Evolutionary conservation across 2,113 vertebrate genomes (phyloP), one percentile per base, ranked within the genome.

Genomic region (Xenopus laevis): DNA sequence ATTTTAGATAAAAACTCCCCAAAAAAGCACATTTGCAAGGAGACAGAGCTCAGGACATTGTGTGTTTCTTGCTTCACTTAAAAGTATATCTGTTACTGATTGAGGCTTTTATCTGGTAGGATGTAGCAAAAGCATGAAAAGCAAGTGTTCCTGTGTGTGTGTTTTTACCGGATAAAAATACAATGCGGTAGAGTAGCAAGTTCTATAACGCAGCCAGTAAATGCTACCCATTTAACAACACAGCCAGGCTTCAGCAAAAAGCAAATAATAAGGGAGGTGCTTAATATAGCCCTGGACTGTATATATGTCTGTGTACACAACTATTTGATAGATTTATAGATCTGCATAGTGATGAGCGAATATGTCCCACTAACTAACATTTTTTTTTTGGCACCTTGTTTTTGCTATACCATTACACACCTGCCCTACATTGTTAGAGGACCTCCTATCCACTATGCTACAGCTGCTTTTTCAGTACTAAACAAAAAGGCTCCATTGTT

Each of bases 81-180:
- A 75, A 75, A 68, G 57, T 75, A 68, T 68, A 75, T 75, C 72
- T 75, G 59, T 68, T 57, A 23, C 65, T 75, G 72, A 75, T 75
- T 75, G 72, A 68, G 72, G 72, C 72, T 75, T 75, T 75, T 75
- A 75, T 75, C 72, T 75, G 65, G 65, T 68, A 68, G 65, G 68
- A 68, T 75, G 65, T 62, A 68, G 46, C 65, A 44, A 46, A 60
- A 61, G 8, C 2, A 62, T 40, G 65, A 57, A 75, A 75, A 75
- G 23, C 64, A 64, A 68, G 57, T 62, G 57, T 75, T 75, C 57
- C 23, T 30, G 23, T 75, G 57, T 47, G 45, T 62, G 57, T 68
- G 46, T 62, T 68, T 65, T 68, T 55, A 68, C 72, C 27, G 55
- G 33, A 21, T 23, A 62, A 67, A 75, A 75, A 75, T 68, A 74